phyloP scores from a whole-genome alignment of 2,797 vertebrate genomes.

The Synanceia verrucosa region DNA sequence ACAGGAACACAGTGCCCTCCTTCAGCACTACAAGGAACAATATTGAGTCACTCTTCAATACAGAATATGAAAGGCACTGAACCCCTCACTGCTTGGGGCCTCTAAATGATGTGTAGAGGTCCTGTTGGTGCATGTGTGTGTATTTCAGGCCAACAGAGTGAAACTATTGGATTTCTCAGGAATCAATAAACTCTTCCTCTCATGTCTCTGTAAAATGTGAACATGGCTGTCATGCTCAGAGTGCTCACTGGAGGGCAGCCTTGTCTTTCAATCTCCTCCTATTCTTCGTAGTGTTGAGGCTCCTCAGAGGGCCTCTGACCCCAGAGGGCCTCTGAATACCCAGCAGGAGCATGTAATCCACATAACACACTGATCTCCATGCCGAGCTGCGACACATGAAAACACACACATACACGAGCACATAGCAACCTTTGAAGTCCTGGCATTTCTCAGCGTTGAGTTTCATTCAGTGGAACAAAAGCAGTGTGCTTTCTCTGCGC shows the following conservation, averaged over 20 bases:
- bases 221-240: not conserved
- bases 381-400: conserved; percentile 22
- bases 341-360: conserved; percentile 25
- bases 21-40: too few relatives aligned
- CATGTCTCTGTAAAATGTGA: not conserved
- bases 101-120: too few relatives aligned
- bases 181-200: too few relatives aligned
- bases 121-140: too few relatives aligned
- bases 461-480: conserved; percentile 33
- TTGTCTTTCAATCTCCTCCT: not conserved
- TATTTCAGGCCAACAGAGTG: too few relatives aligned
- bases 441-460: not conserved
- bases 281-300: not conserved
- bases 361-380: conserved; percentile 12
- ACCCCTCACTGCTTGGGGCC: too few relatives aligned
- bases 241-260: conserved; percentile 53
- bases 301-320: not conserved
- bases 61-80: too few relatives aligned
- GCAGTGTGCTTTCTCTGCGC: conserved; percentile 6
- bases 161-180: too few relatives aligned
- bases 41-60: too few relatives aligned
- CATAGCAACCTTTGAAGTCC: conserved; percentile 2
- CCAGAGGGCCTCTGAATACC: conserved; percentile 1
- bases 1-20: too few relatives aligned
- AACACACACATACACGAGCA: not conserved